Evolutionary conservation across 2,888 invertebrate genomes (phyloP).

Genomic region (Philereme transversata): DNA sequence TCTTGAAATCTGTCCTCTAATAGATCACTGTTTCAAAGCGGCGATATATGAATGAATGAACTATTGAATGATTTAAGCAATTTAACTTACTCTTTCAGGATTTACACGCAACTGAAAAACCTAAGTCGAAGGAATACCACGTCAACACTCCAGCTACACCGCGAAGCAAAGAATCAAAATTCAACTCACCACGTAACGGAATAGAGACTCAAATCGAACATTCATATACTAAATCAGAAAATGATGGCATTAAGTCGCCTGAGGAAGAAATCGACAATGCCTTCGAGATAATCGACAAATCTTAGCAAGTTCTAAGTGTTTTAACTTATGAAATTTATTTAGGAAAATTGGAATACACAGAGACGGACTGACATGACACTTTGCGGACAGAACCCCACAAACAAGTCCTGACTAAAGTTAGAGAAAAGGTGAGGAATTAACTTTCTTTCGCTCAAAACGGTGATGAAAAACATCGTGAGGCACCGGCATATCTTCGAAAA

Average conservation of each 20-base stretch:
- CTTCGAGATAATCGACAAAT: slow-evolving; percentile 72
- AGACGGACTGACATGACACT: too few species aligned
- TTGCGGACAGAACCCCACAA: too few species aligned
- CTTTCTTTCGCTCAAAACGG: too few species aligned
- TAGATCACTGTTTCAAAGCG: too few species aligned
- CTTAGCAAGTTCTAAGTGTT: slow-evolving; percentile 41
- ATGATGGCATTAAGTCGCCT: slow-evolving; percentile 50
- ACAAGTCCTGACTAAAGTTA: too few species aligned
- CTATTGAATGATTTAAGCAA: neutral
- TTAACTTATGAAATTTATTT: too few species aligned
- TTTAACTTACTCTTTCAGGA: slow-evolving; percentile 23
- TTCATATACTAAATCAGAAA: neutral
- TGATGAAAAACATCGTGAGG: too few species aligned
- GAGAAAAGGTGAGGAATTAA: too few species aligned
- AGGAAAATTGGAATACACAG: too few species aligned
- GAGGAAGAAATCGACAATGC: slow-evolving; percentile 78
- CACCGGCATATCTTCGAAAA: too few species aligned
- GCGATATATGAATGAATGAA: too few species aligned
- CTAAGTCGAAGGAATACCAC: slow-evolving; percentile 63
- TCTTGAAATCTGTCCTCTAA: too few species aligned
- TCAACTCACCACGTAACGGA: slow-evolving; percentile 34
- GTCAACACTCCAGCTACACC: slow-evolving; percentile 49
- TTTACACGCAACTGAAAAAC: slow-evolving; percentile 54
- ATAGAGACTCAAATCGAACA: slow-evolving; percentile 23
- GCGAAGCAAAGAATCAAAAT: slow-evolving; percentile 24